Base-by-base conservation (phyloP, 1,140 invertebrate genomes). In the Hyphantria cunea region DNA sequence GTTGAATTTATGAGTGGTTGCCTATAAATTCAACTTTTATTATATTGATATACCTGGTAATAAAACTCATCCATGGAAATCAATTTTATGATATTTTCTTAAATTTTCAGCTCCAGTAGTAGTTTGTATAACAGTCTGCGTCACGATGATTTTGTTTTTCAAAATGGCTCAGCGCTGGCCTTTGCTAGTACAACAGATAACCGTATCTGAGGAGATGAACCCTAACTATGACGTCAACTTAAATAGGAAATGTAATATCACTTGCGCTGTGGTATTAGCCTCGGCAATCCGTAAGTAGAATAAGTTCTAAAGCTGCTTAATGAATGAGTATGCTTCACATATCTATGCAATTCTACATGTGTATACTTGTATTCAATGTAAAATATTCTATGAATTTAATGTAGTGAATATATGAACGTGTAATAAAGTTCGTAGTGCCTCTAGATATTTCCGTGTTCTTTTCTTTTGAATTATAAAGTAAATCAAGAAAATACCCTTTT, bases 81-180 rank as follows among this genome's bases (percentile, higher is more conserved):
- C n/a, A 9, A n/a, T 39, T n/a, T 39, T 39, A 39, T n/a, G 37
- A 39, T 7, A 1, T 25, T 25, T 25, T 3, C 37, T 39, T 2
- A 39, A 39, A n/a, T 53, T 82, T 81, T 51, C 70, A 88, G 85
- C 82, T 0, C 78, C 79, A 11, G 59, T 85, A 41, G 82, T 88
- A 37, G 85, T 86, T 64, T 85, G 84, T 47, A 65, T 71, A 4
- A 84, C 76, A 0, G 78, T 80, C 0, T 82, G 78, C 39, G 66
- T 81, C 3, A 82, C 84, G 5, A 83, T 82, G 78, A 7, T 75
- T 2, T 68, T 80, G 69, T 89, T 84, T 50, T 58, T 82, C 8
- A 60, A 74, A 39, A 65, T 84, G 5, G 82, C 83, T 0, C 65
- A 12, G 4, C 42, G 62, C 12, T 89, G 86, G 86, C 86, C 86